Evolutionary conservation across 2,797 vertebrate genomes (phyloP), one percentile per base, ranked within the genome.

Genomic region (Spizella passerina): DNA sequence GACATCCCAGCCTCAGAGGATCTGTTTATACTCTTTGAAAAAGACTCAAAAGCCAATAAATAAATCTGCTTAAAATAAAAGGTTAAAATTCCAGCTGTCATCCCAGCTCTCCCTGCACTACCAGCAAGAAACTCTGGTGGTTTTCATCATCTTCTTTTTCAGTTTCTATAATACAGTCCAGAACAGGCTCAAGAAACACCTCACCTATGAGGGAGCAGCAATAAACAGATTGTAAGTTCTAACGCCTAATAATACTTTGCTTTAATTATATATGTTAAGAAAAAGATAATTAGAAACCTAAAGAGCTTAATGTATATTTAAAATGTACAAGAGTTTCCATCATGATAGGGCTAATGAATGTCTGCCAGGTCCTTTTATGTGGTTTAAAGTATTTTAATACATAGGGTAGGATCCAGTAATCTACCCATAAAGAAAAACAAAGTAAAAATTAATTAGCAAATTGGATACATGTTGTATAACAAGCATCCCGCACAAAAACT

Each of bases 371-470:
- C n/a, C 84, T 89, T 96, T 96, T 7, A 95, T 92, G 94, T 91
- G 93, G 94, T 85, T 86, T 82, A 5, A 69, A 93, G 41, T 20
- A 86, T 92, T 96, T 82, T 83, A 86, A 93, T 75, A 87, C 34
- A 77, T 27, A 56, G 30, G 29, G 72, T 22, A 84, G 73, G 53
- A 81, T 59, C 16, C 5, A 80, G 60, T 39, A 86, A 83, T 20
- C 30, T 57, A 68, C 61, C n/a, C 22, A 0, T 88, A 52, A 92
- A 92, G 88, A 79, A 94, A 91, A 87, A 95, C 32, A 56, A 90
- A 90, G 36, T 52, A 61, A 68, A 79, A 87, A 88, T 88, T 86
- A 86, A 91, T 93, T 75, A 88, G 68, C 64, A 91, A 93, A 89
- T 89, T 85, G 49, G 80, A 85, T 88, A 77, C 79, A 85, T 14